Evolutionary conservation across 2,888 invertebrate genomes (phyloP).

Genomic region (Maniola hyperantus): DNA sequence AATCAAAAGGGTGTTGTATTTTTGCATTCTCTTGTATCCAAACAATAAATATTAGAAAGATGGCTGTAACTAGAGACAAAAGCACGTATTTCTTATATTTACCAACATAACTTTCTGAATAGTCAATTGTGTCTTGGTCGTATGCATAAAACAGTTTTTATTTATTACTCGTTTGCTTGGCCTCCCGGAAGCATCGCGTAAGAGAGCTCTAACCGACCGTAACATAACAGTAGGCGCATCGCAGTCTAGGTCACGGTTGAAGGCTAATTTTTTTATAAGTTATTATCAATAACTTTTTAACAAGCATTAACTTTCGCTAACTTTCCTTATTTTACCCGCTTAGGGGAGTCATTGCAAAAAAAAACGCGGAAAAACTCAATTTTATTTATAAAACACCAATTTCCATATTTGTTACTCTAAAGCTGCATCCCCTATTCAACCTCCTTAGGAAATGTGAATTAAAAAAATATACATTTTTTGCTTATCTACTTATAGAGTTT

Average conservation of each 20-base stretch:
- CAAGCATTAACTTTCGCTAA: too few relatives aligned
- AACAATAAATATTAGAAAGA: conserved; percentile 4
- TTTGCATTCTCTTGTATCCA: neutral
- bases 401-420: too few relatives aligned
- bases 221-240: conserved; percentile 59
- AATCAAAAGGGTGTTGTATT: neutral
- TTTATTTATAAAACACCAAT: too few relatives aligned
- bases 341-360: too few relatives aligned
- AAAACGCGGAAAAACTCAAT: too few relatives aligned
- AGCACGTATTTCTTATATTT: neutral
- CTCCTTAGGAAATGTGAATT: too few relatives aligned
- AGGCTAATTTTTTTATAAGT: neutral
- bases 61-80: neutral
- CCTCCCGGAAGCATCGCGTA: conserved; percentile 39
- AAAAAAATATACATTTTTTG: too few relatives aligned
- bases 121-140: conserved; percentile 18
- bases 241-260: conserved; percentile 48
- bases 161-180: conserved; percentile 10
- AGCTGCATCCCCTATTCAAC: too few relatives aligned
- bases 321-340: too few relatives aligned
- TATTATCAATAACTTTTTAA: too few relatives aligned
- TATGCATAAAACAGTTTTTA: neutral
- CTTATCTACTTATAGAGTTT: too few relatives aligned
- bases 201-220: conserved; percentile 55
- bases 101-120: conserved; percentile 14